These are phyloP conservation scores for Torymus tubicola DNA, from an alignment of 2,888 invertebrate species.

Conservation along the genomic window DNA sequence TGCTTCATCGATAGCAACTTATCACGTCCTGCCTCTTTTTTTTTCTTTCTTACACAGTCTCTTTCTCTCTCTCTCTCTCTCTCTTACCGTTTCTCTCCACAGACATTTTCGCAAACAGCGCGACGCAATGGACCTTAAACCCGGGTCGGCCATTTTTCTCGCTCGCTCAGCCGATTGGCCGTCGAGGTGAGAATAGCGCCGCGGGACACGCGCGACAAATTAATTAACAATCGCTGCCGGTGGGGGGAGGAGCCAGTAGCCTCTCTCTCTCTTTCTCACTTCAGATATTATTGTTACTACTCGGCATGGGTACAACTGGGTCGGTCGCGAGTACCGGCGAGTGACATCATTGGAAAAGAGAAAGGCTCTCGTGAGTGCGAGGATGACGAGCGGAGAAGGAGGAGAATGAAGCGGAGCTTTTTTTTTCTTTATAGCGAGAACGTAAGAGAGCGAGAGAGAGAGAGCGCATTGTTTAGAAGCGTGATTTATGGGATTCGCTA, in stretches of 20 bases:
- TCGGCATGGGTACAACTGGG: slow-evolving; percentile 64
- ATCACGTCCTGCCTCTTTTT: slow-evolving; percentile 64
- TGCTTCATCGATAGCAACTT: slow-evolving; percentile 66
- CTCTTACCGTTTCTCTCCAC: not conserved
- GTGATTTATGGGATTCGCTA: slow-evolving; percentile 20
- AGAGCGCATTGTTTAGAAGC: slow-evolving; percentile 25
- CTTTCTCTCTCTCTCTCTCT: not conserved
- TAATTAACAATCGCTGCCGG: slow-evolving; percentile 58
- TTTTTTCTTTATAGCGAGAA: not conserved
- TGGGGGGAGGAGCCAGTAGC: slow-evolving; percentile 58
- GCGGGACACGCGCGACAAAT: slow-evolving; percentile 65
- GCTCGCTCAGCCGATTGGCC: slow-evolving; percentile 52
- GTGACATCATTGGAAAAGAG: slow-evolving; percentile 46
- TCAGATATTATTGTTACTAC: slow-evolving; percentile 60
- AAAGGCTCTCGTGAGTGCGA: slow-evolving; percentile 23
- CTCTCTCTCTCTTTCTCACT: not conserved
- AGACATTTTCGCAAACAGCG: not conserved
- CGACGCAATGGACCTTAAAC: slow-evolving; percentile 32
- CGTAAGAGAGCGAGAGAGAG: not conserved
- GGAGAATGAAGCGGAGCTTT: not conserved
- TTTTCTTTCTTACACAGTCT: no score
- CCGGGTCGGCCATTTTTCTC: slow-evolving; percentile 56
- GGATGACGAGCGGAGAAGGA: not conserved
- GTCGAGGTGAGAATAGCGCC: slow-evolving; percentile 65
- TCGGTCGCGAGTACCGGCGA: slow-evolving; percentile 30